Evolutionary conservation across 2,797 vertebrate species (phyloP), one percentile per base, ranked within the genome.

Genomic region (Chrosomus eos): DNA sequence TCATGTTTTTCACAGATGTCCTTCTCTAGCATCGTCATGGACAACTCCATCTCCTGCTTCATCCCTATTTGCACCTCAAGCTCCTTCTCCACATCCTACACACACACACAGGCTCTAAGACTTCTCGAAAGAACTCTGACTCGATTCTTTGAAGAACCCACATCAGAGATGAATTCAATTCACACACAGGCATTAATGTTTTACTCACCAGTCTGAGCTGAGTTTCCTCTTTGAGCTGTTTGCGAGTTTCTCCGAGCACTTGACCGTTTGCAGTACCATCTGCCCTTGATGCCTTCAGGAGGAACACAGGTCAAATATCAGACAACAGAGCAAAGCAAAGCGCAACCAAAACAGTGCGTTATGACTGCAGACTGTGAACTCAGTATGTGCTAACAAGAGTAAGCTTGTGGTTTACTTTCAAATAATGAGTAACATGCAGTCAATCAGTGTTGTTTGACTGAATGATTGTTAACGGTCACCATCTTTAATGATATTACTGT

Each of bases 1-100:
- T 99, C 98, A 86, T 99, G 98, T 91, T 99, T 99, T 92, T 99
- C 98, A 3, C 97, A 99, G 80, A 99, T 94, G 31, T 99, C 98
- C 78, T 99, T 99, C 93, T 99, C 98, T 92, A 99, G 94, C 98
- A 99, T 99, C 94, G 98, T 99, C 98, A 99, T 98, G 66, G 97
- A 98, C 88, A 99, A 73, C 85, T 99, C 98, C 98, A 99, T 99
- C 94, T 99, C 98, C 93, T 99, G 98, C 85, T 97, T 97, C 96
- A 99, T 99, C 81, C 98, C 97, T 0, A 99, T 99, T 94, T 99
- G 98, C 16, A 96, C 93, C 91, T 99, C 98, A 91, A 99, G 94
- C 91, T 99, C 98, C 67, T 97, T 97, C 91, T 99, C 98, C 86
- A 99, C 97, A 26, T 99, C 98, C 98, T 99, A 92, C 85, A 82